Evolutionary conservation across 2,113 vertebrate genomes (phyloP).

Genomic region (Caracal caracal): DNA sequence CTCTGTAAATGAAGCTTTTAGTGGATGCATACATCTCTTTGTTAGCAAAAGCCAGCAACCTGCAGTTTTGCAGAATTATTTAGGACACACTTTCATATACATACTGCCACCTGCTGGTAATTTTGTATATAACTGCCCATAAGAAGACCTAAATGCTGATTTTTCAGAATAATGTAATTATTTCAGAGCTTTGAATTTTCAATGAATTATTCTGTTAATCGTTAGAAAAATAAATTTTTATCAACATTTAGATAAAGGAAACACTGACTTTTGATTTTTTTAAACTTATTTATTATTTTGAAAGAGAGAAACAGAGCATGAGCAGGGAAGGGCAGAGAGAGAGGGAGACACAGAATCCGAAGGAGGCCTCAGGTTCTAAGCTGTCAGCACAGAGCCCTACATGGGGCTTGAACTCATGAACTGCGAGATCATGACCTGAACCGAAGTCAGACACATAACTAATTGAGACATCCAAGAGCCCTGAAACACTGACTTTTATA

Average conservation of each 20-base stretch:
- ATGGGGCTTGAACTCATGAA: too few species aligned
- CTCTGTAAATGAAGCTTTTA: background rate
- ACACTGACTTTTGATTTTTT: background rate
- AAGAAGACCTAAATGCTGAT: background rate
- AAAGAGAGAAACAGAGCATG: too few species aligned
- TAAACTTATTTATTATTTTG: too few species aligned
- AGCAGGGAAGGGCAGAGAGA: too few species aligned
- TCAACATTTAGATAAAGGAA: background rate
- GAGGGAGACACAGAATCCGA: too few species aligned
- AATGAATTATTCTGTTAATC: background rate
- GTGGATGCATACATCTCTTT: background rate
- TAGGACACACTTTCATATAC: constrained; percentile 36
- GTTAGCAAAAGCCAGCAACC: background rate
- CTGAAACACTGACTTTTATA: background rate
- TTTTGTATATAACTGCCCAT: background rate
- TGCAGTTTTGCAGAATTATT: background rate
- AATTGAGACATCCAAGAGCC: too few species aligned
- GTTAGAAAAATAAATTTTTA: background rate
- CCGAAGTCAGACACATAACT: too few species aligned
- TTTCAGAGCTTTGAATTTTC: background rate
- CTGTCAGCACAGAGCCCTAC: too few species aligned
- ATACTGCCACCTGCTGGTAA: constrained; percentile 77
- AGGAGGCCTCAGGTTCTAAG: too few species aligned
- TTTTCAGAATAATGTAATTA: background rate
- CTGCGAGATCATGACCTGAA: too few species aligned